Evolutionary conservation across 1,140 invertebrate species (phyloP).

Genomic region (Asbolus verrucosus): DNA sequence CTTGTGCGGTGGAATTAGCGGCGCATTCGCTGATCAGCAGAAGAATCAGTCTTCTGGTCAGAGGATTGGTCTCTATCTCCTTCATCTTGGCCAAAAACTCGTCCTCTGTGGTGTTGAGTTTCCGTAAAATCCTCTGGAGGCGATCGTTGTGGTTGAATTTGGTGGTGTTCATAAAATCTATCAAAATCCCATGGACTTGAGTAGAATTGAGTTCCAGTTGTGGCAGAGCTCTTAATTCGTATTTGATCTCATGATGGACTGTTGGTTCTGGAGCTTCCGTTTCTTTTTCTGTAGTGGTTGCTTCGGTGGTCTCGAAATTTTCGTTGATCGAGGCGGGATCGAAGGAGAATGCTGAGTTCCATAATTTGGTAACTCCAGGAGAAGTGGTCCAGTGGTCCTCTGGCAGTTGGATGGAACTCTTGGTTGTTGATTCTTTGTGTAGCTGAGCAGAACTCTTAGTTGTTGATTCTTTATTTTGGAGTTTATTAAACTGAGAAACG

Average conservation of each 20-base stretch:
- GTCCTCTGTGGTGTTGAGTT: conserved; percentile 79
- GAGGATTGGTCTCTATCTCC: conserved; percentile 80
- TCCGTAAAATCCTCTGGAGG: conserved; percentile 75
- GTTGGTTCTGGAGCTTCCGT: conserved; percentile 23
- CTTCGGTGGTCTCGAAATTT: conserved; percentile 67
- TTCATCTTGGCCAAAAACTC: conserved; percentile 82
- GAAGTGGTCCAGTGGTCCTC: conserved; percentile 70
- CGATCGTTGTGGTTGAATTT: conserved; percentile 53
- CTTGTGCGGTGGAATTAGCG: conserved; percentile 73
- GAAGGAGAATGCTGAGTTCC: conserved; percentile 75
- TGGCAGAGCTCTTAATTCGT: conserved; percentile 58
- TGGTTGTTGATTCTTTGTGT: conserved; percentile 18
- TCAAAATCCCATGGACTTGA: conserved; percentile 61
- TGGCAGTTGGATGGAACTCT: conserved; percentile 29
- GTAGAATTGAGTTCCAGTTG: conserved; percentile 60
- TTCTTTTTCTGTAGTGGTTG: conserved; percentile 39
- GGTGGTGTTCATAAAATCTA: conserved; percentile 62
- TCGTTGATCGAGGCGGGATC: conserved; percentile 79
- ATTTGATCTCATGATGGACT: conserved; percentile 54
- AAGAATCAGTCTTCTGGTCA: conserved; percentile 79
- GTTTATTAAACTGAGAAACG: conserved; percentile 59
- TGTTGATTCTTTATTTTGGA: conserved; percentile 51
- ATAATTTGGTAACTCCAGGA: conserved; percentile 68
- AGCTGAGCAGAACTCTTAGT: not conserved
- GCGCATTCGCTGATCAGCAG: conserved; percentile 82